These are phyloP conservation scores for Galeopterus variegatus DNA, from an alignment of 2,113 vertebrate species.

Conservation along the genomic window DNA sequence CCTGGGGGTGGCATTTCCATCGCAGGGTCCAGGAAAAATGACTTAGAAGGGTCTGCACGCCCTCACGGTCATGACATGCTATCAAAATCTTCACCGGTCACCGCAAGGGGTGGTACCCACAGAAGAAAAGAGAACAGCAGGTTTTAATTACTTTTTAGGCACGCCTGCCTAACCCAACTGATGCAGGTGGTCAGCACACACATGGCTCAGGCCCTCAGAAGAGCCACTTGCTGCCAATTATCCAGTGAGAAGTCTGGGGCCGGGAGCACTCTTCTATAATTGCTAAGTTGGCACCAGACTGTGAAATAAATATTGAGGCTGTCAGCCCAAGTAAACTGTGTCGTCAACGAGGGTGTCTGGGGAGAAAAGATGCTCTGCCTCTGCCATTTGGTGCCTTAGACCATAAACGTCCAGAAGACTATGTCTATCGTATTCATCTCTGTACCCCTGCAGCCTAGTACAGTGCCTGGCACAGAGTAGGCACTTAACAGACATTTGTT, in stretches of 20 bases:
- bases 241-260: slow-evolving; percentile 66
- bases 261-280: background rate
- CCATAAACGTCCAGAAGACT: background rate
- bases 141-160: background rate
- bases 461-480: background rate
- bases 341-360: background rate
- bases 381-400: background rate
- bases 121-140: background rate
- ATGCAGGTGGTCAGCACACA: background rate
- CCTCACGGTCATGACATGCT: fast-evolving
- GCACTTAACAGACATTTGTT: fast-evolving
- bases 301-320: slow-evolving; percentile 63
- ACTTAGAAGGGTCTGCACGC: fast-evolving
- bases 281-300: slow-evolving; percentile 56
- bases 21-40: fast-evolving
- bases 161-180: fast-evolving
- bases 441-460: background rate
- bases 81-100: fast-evolving
- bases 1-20: fast-evolving
- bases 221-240: slow-evolving; percentile 53
- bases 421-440: fast-evolving
- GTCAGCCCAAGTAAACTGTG: background rate
- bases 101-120: background rate
- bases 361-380: background rate
- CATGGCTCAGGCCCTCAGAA: background rate